These are phyloP conservation scores for Eueides isabella DNA, from an alignment of 1,140 invertebrate species.

Conservation along the genomic window DNA sequence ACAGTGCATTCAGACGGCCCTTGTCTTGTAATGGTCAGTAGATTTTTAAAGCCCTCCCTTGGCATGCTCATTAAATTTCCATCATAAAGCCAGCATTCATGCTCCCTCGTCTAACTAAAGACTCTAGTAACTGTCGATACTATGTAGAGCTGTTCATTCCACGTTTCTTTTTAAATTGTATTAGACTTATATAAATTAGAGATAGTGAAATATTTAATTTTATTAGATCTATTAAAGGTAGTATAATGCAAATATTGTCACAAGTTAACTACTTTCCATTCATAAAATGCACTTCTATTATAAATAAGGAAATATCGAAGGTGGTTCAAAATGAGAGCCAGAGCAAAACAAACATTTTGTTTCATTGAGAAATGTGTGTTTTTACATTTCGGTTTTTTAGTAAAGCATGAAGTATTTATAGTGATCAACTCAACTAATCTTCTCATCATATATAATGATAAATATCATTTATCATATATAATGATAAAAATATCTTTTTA, in stretches of 20 bases:
- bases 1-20: constrained; percentile 56
- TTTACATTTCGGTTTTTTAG: neutral
- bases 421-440: no score
- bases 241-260: no score
- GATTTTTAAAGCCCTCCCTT: constrained; percentile 51
- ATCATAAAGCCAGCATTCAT: constrained; percentile 57
- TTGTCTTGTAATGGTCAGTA: constrained; percentile 71
- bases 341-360: neutral
- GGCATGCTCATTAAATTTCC: constrained; percentile 67
- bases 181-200: neutral
- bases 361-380: neutral
- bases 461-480: no score
- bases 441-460: no score
- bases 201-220: neutral
- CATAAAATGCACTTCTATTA: neutral
- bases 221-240: neutral
- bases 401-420: neutral
- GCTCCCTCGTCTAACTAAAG: constrained; percentile 47
- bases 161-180: constrained; percentile 2
- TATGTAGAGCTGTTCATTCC: constrained; percentile 24
- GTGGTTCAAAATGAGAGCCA: neutral
- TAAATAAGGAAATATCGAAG: neutral
- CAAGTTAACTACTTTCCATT: no score
- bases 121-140: constrained; percentile 29
- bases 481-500: no score